Evolutionary conservation across 2,113 vertebrate genomes (phyloP).

Genomic region (Bubo scandiacus): DNA sequence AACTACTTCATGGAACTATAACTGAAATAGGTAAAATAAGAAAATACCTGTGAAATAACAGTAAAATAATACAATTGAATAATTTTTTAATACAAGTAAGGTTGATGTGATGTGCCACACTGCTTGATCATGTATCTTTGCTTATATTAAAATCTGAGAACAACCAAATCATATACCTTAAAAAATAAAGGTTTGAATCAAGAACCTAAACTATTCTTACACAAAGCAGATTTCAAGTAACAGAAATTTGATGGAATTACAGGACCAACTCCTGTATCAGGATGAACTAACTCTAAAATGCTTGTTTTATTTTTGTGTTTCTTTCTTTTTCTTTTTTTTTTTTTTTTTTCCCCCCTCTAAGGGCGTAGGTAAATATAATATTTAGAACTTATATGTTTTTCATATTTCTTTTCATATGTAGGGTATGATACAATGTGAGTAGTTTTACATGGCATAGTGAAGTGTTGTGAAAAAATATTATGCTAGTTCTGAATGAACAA

Average conservation of each 20-base stretch:
- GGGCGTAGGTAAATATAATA: background rate
- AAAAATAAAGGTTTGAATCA: background rate
- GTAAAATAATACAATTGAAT: background rate
- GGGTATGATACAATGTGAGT: background rate
- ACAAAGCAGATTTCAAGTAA: background rate
- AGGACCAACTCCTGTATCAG: rapidly evolving
- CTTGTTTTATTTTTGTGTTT: background rate
- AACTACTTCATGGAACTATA: background rate
- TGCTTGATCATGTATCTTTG: background rate
- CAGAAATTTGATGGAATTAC: background rate
- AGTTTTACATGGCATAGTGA: background rate
- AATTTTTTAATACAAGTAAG: background rate
- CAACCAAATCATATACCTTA: background rate
- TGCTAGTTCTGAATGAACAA: background rate
- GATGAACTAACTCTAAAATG: background rate
- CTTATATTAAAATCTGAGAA: background rate
- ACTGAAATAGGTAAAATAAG: background rate
- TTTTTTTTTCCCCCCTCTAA: no score
- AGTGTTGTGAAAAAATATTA: background rate
- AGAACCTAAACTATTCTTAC: background rate
- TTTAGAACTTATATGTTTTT: background rate
- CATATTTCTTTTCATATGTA: background rate
- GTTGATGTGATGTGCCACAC: background rate
- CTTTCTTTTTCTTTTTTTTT: background rate
- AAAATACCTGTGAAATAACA: background rate